Evolutionary conservation across 2,113 vertebrate genomes (phyloP).

Genomic region (Epinephelus fuscoguttatus): DNA sequence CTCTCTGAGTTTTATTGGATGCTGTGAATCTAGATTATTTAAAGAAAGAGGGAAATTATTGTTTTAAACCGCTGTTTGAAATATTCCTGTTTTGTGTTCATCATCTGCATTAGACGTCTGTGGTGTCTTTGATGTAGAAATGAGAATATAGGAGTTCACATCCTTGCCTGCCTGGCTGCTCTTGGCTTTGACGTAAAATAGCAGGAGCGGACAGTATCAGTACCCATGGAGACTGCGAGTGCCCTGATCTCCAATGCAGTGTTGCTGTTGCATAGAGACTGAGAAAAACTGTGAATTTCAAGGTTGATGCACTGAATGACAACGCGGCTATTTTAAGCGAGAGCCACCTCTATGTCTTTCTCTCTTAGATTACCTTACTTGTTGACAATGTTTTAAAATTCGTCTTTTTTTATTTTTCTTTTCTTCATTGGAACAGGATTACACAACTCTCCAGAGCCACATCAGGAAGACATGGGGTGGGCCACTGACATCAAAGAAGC

Average conservation of each 20-base stretch:
- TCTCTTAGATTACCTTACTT: conserved; percentile 26
- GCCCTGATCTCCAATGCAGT: conserved; percentile 70
- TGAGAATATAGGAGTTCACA: conserved; percentile 12
- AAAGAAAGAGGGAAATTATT: not conserved
- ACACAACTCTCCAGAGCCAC: conserved; percentile 53
- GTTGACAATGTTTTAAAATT: conserved; percentile 37
- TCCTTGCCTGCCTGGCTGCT: conserved; percentile 31
- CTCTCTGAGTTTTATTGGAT: conserved; percentile 1
- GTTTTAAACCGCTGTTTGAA: not conserved
- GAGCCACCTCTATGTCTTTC: not conserved
- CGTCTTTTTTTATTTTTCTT: not conserved
- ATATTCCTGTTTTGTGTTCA: not conserved
- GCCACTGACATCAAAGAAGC: conserved; percentile 42
- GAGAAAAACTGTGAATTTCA: conserved; percentile 62
- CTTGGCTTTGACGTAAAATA: conserved; percentile 61
- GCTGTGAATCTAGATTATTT: not conserved
- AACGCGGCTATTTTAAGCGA: conserved; percentile 61
- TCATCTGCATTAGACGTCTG: not conserved
- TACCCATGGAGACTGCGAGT: conserved; percentile 78
- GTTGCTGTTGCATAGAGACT: conserved; percentile 78
- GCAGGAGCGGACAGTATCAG: conserved; percentile 58
- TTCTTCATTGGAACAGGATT: conserved; percentile 46
- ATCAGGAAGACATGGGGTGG: conserved; percentile 60
- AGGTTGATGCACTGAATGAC: conserved; percentile 77
- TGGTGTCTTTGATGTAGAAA: not conserved